Evolutionary conservation across 1,140 invertebrate genomes (phyloP).

Genomic region (Drosophila pectinifera): DNA sequence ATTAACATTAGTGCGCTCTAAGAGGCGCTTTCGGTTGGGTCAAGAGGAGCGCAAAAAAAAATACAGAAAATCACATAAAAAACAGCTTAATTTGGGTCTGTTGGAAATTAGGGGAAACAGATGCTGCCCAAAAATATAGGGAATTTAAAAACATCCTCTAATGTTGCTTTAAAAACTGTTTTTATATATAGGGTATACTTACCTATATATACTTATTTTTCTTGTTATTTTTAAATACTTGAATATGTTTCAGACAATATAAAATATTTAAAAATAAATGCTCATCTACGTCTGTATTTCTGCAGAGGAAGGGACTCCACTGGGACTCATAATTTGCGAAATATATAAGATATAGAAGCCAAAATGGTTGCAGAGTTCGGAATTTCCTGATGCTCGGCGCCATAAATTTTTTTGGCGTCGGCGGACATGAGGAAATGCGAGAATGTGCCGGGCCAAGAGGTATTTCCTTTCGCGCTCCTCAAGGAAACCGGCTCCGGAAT

Average conservation of each 20-base stretch:
- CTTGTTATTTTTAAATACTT: too few species aligned
- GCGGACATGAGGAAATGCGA: neutral
- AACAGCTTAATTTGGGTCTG: neutral
- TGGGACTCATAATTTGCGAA: neutral
- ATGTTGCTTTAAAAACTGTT: too few species aligned
- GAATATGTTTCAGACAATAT: too few species aligned
- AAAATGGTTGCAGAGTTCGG: too few species aligned
- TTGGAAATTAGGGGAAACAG: neutral
- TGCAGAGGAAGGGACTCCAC: too few species aligned
- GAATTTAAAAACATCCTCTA: neutral
- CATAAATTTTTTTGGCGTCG: slow-evolving; percentile 5
- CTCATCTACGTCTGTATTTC: too few species aligned
- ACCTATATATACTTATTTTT: neutral
- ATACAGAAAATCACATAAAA: too few species aligned
- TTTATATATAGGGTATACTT: neutral
- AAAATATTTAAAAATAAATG: too few species aligned
- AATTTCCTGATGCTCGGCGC: neutral
- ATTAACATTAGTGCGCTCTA: slow-evolving; percentile 38
- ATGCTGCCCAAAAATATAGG: neutral
- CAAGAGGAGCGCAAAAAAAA: neutral
- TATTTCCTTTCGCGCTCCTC: too few species aligned
- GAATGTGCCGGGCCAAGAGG: too few species aligned
- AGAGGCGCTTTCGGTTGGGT: slow-evolving; percentile 1
- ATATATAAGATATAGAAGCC: too few species aligned
- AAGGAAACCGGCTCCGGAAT: slow-evolving; percentile 1